Percentiles rank a stretch among this genome's conserved stretches.
These are phyloP conservation scores for Physeter macrocephalus DNA, from an alignment of 2,113 vertebrate species.

Conservation along the genomic window DNA sequence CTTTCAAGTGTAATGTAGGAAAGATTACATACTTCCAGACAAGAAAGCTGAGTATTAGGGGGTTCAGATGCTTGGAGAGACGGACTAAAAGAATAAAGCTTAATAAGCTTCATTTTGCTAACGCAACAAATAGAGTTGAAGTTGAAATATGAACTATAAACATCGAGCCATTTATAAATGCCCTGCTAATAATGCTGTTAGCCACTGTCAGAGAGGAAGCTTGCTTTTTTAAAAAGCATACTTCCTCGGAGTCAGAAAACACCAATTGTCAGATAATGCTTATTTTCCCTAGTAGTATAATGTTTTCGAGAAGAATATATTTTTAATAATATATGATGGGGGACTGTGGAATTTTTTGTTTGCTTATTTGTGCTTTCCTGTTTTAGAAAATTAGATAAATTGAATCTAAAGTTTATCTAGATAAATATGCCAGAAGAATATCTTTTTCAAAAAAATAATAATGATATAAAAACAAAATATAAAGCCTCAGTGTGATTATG, in stretches of 20 bases:
- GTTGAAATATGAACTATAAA: constrained; percentile 50
- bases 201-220: neutral
- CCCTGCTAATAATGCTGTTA: constrained; percentile 41
- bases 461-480: neutral
- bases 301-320: constrained; percentile 9
- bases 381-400: neutral
- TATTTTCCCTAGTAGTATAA: constrained; percentile 20
- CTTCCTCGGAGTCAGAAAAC: constrained; percentile 21
- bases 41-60: neutral
- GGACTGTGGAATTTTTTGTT: neutral
- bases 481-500: neutral
- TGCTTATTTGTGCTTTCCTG: neutral
- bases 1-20: constrained; percentile 35
- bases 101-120: constrained; percentile 66
- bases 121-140: constrained; percentile 59
- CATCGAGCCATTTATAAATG: constrained; percentile 36
- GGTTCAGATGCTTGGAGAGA: neutral
- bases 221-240: constrained; percentile 6
- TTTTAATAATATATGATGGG: neutral
- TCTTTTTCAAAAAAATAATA: neutral
- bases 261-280: neutral
- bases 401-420: neutral
- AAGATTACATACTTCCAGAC: constrained; percentile 27
- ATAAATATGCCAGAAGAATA: constrained; percentile 7
- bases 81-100: constrained; percentile 31